Evolutionary conservation across 2,888 invertebrate species (phyloP), one percentile per base, ranked within the genome.

Genomic region (Dryomyza anilis): DNA sequence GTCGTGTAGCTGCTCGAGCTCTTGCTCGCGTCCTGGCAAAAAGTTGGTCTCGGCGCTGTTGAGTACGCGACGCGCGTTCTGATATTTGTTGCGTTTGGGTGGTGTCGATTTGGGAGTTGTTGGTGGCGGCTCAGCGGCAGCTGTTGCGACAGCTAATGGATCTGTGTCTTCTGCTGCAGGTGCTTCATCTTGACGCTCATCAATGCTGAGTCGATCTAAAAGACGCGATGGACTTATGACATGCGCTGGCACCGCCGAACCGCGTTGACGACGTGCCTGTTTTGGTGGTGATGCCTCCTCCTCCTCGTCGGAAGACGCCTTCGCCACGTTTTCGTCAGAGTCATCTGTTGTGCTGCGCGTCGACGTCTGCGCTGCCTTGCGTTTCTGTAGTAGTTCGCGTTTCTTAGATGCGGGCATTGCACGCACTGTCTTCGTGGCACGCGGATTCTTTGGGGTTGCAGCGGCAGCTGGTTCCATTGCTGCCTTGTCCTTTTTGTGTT

Each of bases 11-110:
- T 88, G 87, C 3, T 85, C 81, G 8, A 92, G 86, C 83, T 98
- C 94, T 39, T 85, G 84, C 76, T 96, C 94, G 65, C 98, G 86
- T n/a, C 95, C 92, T 6, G 91, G 90, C 62, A 91, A 74, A 66
- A 79, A 76, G 16, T 85, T 84, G 2, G 89, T 83, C 67, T 83
- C 83, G 0, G 79, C 80, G 60, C 81, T 81, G 59, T 79, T 81
- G 0, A 83, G 72, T 1, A 83, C 79, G 45, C 81, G 76, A 6
- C 82, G 74, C 0, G 83, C 83, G 69, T 78, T 83, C 70, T 81
- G 82, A 63, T 81, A 83, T 69, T 82, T 82, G 62, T 80, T 81
- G 45, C 75, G 74, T 14, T 71, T 69, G 2, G 73, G 71, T 3
- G 69, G 62, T 14, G 29, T 16, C 46, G 58, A 67, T 19, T 19